Base-by-base conservation (phyloP, 2,888 invertebrate species). In the Nemoura dubitans region DNA sequence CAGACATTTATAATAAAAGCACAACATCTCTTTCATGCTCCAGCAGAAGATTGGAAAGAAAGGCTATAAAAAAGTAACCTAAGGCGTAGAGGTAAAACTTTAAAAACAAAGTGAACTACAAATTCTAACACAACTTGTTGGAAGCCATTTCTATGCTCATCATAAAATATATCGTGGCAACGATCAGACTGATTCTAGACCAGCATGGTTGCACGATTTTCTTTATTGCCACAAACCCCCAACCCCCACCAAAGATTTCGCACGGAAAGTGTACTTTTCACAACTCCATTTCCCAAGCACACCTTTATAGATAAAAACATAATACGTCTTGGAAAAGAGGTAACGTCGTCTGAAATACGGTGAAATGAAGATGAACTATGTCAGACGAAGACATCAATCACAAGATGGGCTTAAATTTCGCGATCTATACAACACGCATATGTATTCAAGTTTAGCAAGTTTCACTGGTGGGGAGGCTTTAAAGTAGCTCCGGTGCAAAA, bases 371-470 rank as follows among this genome's bases (percentile, higher is more conserved):
- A 59, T 59, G 59, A 59, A 81, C 29, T 27, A 28, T 81, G 81
- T 81, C 81, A 81, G 81, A 29, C 29, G 28, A n/a, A 81, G 29
- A n/a, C 81, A 81, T 81, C 81, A 81, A 81, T 81, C 81, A 81
- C 29, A 21, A 21, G 59, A 21, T 21, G 59, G 59, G 59, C 59
- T 59, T 59, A 59, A 10, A 59, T 59, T 59, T 59, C 59, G 3
- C 59, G 59, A 59, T 78, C 29, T 6, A 25, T 28, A 78, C 26
- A 78, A 26, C 78, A 26, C 29, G 78, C 29, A 78, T 78, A 78
- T 16, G 29, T 78, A 10, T 26, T 78, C 27, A 28, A 78, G 78
- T 76, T 76, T 76, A 3, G 5, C 76, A 76, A 76, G 76, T 78
- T 78, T 78, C 78, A 1, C 27, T 14, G 25, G 7, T 28, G 21